Evolutionary conservation across 2,888 invertebrate species (phyloP).

Genomic region (Atethmia centrago): DNA sequence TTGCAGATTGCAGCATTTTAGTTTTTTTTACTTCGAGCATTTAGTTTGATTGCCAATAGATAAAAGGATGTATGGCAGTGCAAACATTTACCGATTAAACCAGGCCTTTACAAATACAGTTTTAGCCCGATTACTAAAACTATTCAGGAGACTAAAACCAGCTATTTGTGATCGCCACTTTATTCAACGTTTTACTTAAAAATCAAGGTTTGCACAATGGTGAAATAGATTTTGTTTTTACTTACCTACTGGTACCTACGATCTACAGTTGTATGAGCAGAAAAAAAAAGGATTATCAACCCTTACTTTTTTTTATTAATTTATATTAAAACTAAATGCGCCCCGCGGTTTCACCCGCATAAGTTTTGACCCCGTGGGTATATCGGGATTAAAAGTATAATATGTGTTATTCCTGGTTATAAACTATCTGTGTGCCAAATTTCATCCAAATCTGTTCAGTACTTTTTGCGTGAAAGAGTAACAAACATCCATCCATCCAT

Average conservation of each 20-base stretch:
- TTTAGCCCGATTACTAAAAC: slow-evolving; percentile 47
- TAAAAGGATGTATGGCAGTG: slow-evolving; percentile 47
- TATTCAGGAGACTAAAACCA: slow-evolving; percentile 34
- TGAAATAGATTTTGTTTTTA: slow-evolving; percentile 1
- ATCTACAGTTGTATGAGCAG: no score
- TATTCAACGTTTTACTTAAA: slow-evolving; percentile 23
- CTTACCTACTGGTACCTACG: background rate
- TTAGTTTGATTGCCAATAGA: slow-evolving; percentile 54
- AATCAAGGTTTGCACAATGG: slow-evolving; percentile 13
- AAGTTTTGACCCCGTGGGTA: no score
- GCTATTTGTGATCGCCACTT: slow-evolving; percentile 16
- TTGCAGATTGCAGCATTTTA: slow-evolving; percentile 32
- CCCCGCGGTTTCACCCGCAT: no score
- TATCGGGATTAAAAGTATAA: no score
- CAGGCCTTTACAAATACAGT: slow-evolving; percentile 36
- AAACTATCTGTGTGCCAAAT: no score
- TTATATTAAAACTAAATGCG: no score
- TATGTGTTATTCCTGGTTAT: no score
- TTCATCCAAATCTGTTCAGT: no score
- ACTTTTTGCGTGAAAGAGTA: no score
- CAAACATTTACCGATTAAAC: slow-evolving; percentile 52
- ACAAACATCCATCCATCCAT: no score
- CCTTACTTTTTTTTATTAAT: no score
- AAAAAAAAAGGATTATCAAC: background rate
- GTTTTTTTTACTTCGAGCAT: slow-evolving; percentile 32